Evolutionary conservation across 2,888 invertebrate species (phyloP), one percentile per base, ranked within the genome.

Genomic region (Dysmachus trigonus): DNA sequence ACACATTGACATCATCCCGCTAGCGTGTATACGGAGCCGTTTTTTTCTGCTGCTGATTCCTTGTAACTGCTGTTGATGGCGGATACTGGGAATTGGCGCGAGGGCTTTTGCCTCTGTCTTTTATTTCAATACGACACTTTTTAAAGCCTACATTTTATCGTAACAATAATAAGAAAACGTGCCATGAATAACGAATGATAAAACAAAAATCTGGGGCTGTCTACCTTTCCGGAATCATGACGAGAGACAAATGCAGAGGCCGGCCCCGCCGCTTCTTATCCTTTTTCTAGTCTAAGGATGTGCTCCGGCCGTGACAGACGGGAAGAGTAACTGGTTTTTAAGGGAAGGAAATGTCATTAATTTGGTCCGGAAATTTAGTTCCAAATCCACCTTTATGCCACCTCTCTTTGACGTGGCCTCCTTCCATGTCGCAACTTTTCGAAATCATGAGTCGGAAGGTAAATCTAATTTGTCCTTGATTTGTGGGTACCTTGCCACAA

Each of bases 101-200:
- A 51, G 47, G 81, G 53, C 51, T 53, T 53, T 33, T 53, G 81
- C 62, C 73, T 47, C 33, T 85, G 86, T 86, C 86, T 85, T 87
- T 87, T 87, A 87, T 87, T 87, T 87, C 87, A 87, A 87, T 87
- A 87, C 87, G 87, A 87, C 85, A 87, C 86, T 85, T 87, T 87
- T 85, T 86, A 86, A 82, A 86, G 87, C 87, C 87, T 86, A 86
- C 87, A 87, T 87, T 87, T 87, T 87, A 87, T 86, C 87, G 86
- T 87, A 86, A 87, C 87, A 87, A 87, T 87, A 87, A 87, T 87
- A 86, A 86, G 87, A 87, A 87, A 86, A 87, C 87, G 87, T 87
- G 87, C 85, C 85, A 77, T 86, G 87, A 87, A 87, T 86, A 86
- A 87, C 76, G 47, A 81, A 87, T 86, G 71, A 22, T 18, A 27